These are phyloP conservation scores for Peucedramus taeniatus DNA, from an alignment of 2,113 vertebrate genomes.

Conservation along the genomic window DNA sequence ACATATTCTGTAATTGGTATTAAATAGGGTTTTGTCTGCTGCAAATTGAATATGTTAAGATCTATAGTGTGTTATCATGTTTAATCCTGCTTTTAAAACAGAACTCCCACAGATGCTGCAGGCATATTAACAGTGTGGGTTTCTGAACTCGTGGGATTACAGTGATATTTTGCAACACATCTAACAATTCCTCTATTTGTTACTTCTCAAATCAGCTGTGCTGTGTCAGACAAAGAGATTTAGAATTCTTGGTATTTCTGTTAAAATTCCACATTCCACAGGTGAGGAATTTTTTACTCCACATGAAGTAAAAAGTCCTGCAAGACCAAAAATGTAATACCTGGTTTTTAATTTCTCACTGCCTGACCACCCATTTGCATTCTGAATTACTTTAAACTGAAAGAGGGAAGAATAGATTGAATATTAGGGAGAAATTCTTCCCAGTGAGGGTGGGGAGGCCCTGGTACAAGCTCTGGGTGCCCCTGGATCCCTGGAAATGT, in stretches of 20 bases:
- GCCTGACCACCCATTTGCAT: background rate
- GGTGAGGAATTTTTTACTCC: too few relatives aligned
- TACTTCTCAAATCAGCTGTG: conserved; percentile 15
- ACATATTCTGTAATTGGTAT: background rate
- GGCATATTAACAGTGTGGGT: background rate
- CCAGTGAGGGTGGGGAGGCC: background rate
- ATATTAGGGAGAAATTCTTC: background rate
- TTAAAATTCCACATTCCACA: background rate
- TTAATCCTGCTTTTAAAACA: conserved; percentile 45
- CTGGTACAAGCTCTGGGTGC: background rate
- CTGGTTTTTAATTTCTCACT: background rate
- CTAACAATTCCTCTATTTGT: background rate
- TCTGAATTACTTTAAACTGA: background rate
- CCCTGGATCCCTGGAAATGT: background rate
- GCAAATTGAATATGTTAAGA: conserved; percentile 38
- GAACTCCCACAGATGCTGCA: conserved; percentile 2
- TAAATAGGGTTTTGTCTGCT: conserved; percentile 43
- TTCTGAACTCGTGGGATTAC: conserved; percentile 4
- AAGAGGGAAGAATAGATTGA: background rate
- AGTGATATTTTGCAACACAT: background rate
- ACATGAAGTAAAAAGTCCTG: background rate
- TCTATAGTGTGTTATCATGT: conserved; percentile 23
- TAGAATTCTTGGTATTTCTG: background rate
- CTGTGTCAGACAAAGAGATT: background rate
- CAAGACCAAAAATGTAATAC: background rate